Base-by-base conservation (phyloP, 1,140 invertebrate genomes). In the Nephila pilipes region DNA sequence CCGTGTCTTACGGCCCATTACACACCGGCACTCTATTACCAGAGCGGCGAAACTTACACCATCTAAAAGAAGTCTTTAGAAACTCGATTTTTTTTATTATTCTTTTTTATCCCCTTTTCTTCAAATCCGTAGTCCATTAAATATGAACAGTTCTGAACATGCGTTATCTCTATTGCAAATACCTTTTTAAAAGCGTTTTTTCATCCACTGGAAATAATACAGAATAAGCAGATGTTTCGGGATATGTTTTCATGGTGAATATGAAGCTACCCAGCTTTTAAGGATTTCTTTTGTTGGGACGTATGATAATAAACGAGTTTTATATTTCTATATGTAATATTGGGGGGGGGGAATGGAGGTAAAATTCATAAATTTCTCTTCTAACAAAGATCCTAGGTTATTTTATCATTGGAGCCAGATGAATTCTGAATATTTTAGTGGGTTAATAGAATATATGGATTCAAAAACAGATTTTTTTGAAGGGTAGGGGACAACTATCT, bases 1-100 rank as follows among this genome's bases (percentile, higher is more conserved):
- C 32, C 85, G 55, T 87, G 85, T 87, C 85, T 87, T 87, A 87
- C 85, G 85, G 85, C 1, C 85, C 85, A 87, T 87, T 87, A 87
- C 85, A 87, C 85, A 63, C 32, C 22, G 38, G 38, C 38, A 12
- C 85, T 63, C 85, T 63, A 65, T 87, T 83, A 55, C 18, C 8
- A 10, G 58, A 87, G 85, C 85, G 85, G 85, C 55, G 58, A 87
- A 87, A 60, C 85, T 87, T 87, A 87, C 85, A 87, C 85, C 85
- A 29, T 63, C 57, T 63, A 87, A 87, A 87, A 87, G 85, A 87
- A 87, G 58, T 87, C 85, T 32, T 87, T 63, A 87, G 38, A 83
- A 57, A 55, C 25, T 6, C 81, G 81, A 55, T 83, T 83, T 54
- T 18, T 22, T 81, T 46, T 46, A 46, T 46, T 46, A 46, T 46